Base-by-base conservation (phyloP, 2,797 vertebrate species). In the Knipowitschia caucasica region DNA sequence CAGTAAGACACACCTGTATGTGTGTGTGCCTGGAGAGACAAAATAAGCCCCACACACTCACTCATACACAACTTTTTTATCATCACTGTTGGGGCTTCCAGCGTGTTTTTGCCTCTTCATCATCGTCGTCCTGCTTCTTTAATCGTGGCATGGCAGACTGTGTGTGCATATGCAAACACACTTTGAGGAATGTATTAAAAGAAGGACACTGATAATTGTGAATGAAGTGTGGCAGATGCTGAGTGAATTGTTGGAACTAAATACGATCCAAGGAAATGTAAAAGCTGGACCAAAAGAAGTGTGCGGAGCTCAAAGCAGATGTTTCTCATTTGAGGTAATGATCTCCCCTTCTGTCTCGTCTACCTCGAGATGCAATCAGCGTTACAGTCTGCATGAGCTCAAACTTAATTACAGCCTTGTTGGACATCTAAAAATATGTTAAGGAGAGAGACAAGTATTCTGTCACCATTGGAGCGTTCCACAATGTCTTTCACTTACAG, bases 61-160 rank as follows among this genome's bases (percentile, higher is more conserved):
- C 30, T 40, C 27, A 59, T 4, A 24, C 7, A 24, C 21, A 9
- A 5, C n/a, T 50, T 15, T 30, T 50, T 38, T 52, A 66, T 73
- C 64, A 57, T 51, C 58, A 70, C 47, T 34, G 53, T 73, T 71
- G 61, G 70, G 56, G 76, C 73, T 72, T 35, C 56, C 38, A 74
- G 71, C 67, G 39, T 58, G 20, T 26, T 61, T 60, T 59, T 59
- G 47, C 43, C 52, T 62, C 34, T 45, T 53, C 53, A 62, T 33
- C 49, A 39, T 35, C 67, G 51, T 35, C 52, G 53, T 69, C 70
- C 69, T 52, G 64, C 58, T 50, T 59, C 61, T 67, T 27, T 80
- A 80, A 84, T 82, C 79, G 73, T 73, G 64, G 69, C 62, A 73
- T 80, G 75, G 56, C 77, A 84, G 75, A 61, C 73, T 44, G 53